These are phyloP conservation scores for Borostomias antarcticus DNA, from an alignment of 2,797 vertebrate species.

Conservation along the genomic window DNA sequence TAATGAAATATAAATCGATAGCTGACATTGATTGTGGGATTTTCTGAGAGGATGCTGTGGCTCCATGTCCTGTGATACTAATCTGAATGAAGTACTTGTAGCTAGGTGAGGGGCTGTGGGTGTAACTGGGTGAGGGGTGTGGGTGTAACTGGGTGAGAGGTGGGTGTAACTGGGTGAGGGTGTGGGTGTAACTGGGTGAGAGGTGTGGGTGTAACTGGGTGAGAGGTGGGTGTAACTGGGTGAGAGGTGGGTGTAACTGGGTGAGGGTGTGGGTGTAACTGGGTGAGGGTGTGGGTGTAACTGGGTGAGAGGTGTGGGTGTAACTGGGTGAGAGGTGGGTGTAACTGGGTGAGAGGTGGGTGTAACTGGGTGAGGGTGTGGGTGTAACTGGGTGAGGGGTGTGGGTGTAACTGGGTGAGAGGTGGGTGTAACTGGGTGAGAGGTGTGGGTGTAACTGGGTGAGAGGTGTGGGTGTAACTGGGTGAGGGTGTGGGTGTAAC, in stretches of 20 bases:
- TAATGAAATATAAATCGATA: constrained; percentile 66
- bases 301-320: constrained; percentile 9
- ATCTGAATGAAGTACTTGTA: constrained; percentile 48
- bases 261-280: no score
- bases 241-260: no score
- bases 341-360: no score
- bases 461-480: neutral
- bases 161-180: constrained; percentile 9
- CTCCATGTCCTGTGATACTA: constrained; percentile 31
- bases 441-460: no score
- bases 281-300: neutral
- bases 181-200: neutral
- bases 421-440: constrained; percentile 20
- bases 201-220: neutral
- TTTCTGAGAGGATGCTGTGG: constrained; percentile 34
- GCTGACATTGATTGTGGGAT: constrained; percentile 57
- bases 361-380: neutral
- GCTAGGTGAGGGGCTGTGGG: neutral
- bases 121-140: no score
- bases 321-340: neutral
- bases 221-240: constrained; percentile 26
- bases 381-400: constrained; percentile 9
- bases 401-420: no score
- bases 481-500: neutral
- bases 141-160: neutral